phyloP scores from a whole-genome alignment of 2,113 vertebrate genomes.

The Collichthys lucidus region DNA sequence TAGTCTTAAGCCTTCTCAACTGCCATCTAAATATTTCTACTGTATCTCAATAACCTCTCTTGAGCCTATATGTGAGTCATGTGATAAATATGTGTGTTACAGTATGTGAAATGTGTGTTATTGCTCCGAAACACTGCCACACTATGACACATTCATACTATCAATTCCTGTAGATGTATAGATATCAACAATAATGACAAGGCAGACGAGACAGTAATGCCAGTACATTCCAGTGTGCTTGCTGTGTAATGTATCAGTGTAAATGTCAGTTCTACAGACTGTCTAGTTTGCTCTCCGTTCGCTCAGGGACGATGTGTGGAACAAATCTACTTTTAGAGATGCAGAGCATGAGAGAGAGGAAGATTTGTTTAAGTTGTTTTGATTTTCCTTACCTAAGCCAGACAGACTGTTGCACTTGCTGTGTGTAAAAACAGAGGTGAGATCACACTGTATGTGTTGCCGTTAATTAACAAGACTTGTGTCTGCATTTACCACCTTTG shows the following conservation, averaged over 20 bases:
- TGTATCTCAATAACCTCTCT: slow-evolving; percentile 43
- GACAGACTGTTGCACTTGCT: slow-evolving; percentile 49
- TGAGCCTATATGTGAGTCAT: slow-evolving; percentile 27
- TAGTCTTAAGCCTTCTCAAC: slow-evolving; percentile 47
- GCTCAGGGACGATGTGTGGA: slow-evolving; percentile 76
- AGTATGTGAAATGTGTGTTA: slow-evolving; percentile 36
- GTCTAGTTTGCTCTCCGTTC: slow-evolving; percentile 45
- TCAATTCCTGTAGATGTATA: slow-evolving; percentile 46
- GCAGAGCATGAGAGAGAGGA: slow-evolving; percentile 17
- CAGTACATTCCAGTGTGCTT: slow-evolving; percentile 45
- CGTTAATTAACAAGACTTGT: slow-evolving; percentile 38
- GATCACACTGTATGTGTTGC: slow-evolving; percentile 29
- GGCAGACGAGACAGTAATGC: slow-evolving; percentile 9
- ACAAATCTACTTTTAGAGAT: slow-evolving; percentile 36
- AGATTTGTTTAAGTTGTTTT: slow-evolving; percentile 1
- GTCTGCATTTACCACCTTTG: slow-evolving; percentile 34
- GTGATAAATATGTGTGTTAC: slow-evolving; percentile 37
- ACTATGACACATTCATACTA: slow-evolving; percentile 11
- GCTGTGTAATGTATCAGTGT: slow-evolving; percentile 26
- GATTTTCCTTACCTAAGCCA: slow-evolving; percentile 25
- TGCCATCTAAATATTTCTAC: slow-evolving; percentile 48
- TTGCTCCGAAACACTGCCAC: slow-evolving; percentile 62
- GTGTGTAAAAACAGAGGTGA: slow-evolving; percentile 34
- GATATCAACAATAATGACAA: background rate
- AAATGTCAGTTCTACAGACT: slow-evolving; percentile 32